phyloP scores from a whole-genome alignment of 2,888 invertebrate genomes.

The Eilema caniola region DNA sequence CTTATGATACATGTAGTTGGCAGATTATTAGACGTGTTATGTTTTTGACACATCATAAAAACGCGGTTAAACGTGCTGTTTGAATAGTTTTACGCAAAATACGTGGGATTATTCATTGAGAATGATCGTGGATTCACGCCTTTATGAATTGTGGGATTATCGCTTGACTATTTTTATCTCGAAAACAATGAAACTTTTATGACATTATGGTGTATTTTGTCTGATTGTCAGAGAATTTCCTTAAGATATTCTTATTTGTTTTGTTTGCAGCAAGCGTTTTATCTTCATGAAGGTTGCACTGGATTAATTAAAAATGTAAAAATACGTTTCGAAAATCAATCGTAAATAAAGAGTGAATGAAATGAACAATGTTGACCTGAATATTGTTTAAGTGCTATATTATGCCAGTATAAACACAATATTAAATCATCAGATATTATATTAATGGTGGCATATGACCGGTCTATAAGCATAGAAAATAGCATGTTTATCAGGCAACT shows the following conservation, averaged over 20 bases:
- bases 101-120: conserved; percentile 52
- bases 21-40: conserved; percentile 52
- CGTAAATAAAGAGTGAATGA: not conserved
- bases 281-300: conserved; percentile 3
- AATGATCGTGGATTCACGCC: conserved; percentile 15
- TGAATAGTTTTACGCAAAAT: conserved; percentile 39
- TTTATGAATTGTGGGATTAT: conserved; percentile 32
- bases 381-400: not conserved
- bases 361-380: conserved; percentile 5
- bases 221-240: conserved; percentile 33
- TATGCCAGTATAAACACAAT: not conserved
- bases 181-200: conserved; percentile 40
- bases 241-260: conserved; percentile 25
- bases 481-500: too few relatives aligned
- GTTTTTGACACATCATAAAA: conserved; percentile 64
- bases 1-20: conserved; percentile 45
- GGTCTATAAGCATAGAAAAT: too few relatives aligned
- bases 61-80: conserved; percentile 40
- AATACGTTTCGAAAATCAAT: not conserved
- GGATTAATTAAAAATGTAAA: conserved; percentile 1
- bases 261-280: conserved; percentile 23
- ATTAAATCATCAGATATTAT: not conserved
- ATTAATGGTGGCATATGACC: too few relatives aligned
- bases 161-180: conserved; percentile 22
- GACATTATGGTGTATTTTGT: conserved; percentile 24